Conservation (phyloP, 1,140 invertebrate genomes). For the Meloidogyne hapla region DNA sequence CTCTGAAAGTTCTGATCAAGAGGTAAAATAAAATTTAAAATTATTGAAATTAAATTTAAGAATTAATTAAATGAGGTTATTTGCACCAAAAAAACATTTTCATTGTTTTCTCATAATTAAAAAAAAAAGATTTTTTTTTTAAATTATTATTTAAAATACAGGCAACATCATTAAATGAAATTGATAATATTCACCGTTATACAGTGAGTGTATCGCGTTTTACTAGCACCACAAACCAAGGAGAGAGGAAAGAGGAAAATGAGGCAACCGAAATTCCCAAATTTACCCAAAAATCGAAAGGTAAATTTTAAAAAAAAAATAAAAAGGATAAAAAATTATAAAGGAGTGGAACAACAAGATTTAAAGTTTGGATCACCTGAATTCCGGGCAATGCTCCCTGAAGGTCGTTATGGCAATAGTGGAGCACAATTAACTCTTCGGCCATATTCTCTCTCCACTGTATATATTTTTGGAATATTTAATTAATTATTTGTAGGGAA, state of each 20-base stretch:
- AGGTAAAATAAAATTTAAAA: no score
- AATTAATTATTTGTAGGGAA: slow-evolving; percentile 22
- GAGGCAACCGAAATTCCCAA: background rate
- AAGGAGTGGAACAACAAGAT: background rate
- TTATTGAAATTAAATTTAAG: no score
- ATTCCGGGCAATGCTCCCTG: slow-evolving; percentile 53
- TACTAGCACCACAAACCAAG: background rate
- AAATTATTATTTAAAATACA: background rate
- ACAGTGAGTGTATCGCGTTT: background rate
- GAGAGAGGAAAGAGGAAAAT: background rate
- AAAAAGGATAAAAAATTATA: background rate
- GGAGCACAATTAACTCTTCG: slow-evolving; percentile 48
- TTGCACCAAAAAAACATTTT: no score
- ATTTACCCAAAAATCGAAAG: background rate
- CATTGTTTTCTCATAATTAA: no score
- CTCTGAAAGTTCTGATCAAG: slow-evolving; percentile 21
- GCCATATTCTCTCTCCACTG: slow-evolving; percentile 36
- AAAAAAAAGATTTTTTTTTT: background rate
- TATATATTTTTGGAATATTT: slow-evolving; percentile 11
- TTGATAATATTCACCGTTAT: background rate
- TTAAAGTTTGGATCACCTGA: slow-evolving; percentile 24
- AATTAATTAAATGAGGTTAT: no score
- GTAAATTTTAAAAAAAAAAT: background rate
- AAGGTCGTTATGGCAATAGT: slow-evolving; percentile 50
- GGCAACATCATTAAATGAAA: background rate